Base-by-base conservation (phyloP, 1,140 invertebrate species). In the Anastrepha ludens region DNA sequence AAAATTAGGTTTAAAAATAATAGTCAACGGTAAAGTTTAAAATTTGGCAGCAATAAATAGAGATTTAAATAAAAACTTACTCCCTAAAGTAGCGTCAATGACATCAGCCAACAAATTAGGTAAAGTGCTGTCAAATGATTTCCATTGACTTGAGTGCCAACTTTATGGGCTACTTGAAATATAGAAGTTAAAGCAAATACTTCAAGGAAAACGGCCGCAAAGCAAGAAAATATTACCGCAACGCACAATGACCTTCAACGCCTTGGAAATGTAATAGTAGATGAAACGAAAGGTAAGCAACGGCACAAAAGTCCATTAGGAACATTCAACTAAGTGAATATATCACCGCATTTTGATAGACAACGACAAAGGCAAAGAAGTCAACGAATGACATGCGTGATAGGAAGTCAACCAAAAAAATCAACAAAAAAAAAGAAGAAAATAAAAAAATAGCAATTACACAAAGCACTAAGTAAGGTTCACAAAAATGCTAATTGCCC, bases 211-310 rank as follows among this genome's bases (percentile, higher is more conserved):
- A 11, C 39, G 7, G 11, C 29, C 29, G 29, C 29, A 29, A 29
- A 29, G 29, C 29, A 74, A 47, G 44, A 70, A 70, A 44, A 74
- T 74, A 74, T 74, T 74, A 74, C 67, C 67, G 67, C 41, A 74
- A 74, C 41, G 67, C 67, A 74, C 67, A 74, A 74, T 74, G 67
- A 74, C 41, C 67, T 74, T 74, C 67, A 47, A 47, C 2, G 67
- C 41, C 5, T 47, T 2, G 44, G 0, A 74, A 74, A 74, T 74
- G 44, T 74, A 47, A 7, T 44, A 41, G 13, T 15, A 44, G 39
- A 74, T 74, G 44, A 44, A 74, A 47, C 13, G 13, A 74, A 74
- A 74, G 15, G 9, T 41, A 74, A 74, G 17, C 67, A 74, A 74
- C 67, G 67, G 67, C 67, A 74, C 15, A 47, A 44, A 44, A n/a